Evolutionary conservation across 23 tunicate species (phyloP), one percentile per base, ranked within the genome.

Genomic region (Aplidium turbinatum): DNA sequence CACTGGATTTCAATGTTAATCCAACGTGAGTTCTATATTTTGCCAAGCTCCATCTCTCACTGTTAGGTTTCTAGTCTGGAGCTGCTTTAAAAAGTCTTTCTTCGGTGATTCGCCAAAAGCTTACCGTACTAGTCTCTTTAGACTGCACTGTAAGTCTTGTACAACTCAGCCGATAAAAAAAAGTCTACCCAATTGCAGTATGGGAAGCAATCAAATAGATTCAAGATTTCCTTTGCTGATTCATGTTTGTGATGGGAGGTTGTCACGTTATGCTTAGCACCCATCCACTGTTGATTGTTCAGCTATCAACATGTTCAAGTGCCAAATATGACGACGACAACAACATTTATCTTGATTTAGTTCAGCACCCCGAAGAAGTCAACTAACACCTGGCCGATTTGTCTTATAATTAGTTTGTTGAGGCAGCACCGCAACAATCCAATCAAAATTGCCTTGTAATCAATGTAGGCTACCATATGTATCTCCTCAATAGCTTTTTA

Each of bases 1-100:
- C 92, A 85, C 92, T 85, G 84, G 80, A 52, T 58, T 21, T 40
- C 22, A 19, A 31, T 19, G 27, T 38, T 11, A 16, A 56, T 61
- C 84, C 92, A 85, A 80, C 77, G 92, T 85, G 92, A 85, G 92
- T 85, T 85, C 84, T 78, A 78, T 65, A 77, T 77, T 78, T 85
- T 85, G 92, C 92, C 92, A 85, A 85, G 92, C n/a, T 72, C 92
- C 75, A 73, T 25, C 45, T 56, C 78, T 48, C 92, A 68, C 87
- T 58, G 1, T n/a, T 61, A 5, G 22, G 31, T 38, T 68, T 36
- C n/a, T n/a, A n/a, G n/a, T n/a, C 9, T 6, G n/a, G 22, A n/a
- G 47, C 45, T 29, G 40, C 40, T 23, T 9, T 25, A 27, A 6
- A 7, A 27, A 20, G 5, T 13, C 13, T 63, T 29, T 63, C 16